A percentile compares a stretch with the other conserved stretches of the same genome.
phyloP scores from a whole-genome alignment of 2,113 vertebrate genomes.

The Pristiophorus japonicus region DNA sequence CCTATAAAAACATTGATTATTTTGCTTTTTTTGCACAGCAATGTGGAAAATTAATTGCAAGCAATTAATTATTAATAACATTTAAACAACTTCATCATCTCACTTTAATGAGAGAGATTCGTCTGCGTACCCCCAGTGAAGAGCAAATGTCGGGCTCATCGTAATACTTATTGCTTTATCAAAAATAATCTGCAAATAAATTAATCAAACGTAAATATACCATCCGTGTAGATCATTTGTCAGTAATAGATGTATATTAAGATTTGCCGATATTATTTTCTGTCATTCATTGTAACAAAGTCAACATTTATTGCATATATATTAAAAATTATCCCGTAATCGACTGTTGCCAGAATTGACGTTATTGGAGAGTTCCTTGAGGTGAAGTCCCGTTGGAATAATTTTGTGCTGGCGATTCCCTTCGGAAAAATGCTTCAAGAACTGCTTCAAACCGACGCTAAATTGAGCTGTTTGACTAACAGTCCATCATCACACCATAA shows the following conservation, averaged over 20 bases:
- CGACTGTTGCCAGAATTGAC: constrained; percentile 76
- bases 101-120: constrained; percentile 61
- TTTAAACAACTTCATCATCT: constrained; percentile 68
- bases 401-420: constrained; percentile 72
- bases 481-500: constrained; percentile 65
- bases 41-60: constrained; percentile 71
- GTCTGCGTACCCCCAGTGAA: constrained; percentile 70
- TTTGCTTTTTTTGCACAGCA: constrained; percentile 40
- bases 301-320: constrained; percentile 99
- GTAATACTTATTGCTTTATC: constrained; percentile 95
- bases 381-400: constrained; percentile 87
- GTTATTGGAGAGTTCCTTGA: constrained; percentile 94
- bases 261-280: constrained; percentile 98
- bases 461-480: constrained; percentile 74
- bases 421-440: constrained; percentile 69
- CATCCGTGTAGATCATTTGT: constrained; percentile 77
- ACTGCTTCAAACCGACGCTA: constrained; percentile 68
- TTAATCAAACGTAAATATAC: constrained; percentile 92
- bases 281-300: constrained; percentile 99
- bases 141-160: constrained; percentile 78
- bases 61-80: constrained; percentile 81
- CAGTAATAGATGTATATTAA: constrained; percentile 93
- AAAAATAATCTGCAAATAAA: constrained; percentile 87
- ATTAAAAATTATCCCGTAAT: constrained; percentile 99
- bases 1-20: constrained; percentile 21